phyloP scores from a whole-genome alignment of 2,113 vertebrate genomes.

The Ochotona curzoniae region DNA sequence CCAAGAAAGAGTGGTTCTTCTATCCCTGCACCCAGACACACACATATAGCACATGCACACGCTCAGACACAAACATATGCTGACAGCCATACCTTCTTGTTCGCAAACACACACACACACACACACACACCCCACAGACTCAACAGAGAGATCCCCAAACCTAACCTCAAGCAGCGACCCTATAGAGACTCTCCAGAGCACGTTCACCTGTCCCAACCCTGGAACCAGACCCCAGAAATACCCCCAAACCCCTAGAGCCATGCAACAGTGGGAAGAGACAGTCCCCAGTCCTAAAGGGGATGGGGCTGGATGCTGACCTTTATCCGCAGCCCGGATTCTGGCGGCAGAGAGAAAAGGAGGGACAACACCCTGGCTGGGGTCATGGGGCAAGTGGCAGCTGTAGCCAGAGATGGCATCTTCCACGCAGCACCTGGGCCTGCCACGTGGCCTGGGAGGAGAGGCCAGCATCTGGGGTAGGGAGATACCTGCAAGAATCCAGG shows the following conservation, averaged over 20 bases:
- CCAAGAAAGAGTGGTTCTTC: conserved; percentile 38
- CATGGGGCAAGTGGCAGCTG: background rate
- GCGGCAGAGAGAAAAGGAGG: background rate
- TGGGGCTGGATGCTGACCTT: background rate
- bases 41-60: background rate
- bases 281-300: background rate
- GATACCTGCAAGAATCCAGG: background rate
- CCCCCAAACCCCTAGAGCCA: too few relatives aligned
- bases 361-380: background rate
- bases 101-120: background rate
- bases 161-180: background rate
- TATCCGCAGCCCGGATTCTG: background rate
- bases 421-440: background rate
- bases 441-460: background rate
- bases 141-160: background rate
- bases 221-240: background rate
- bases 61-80: background rate
- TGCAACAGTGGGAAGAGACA: too few relatives aligned
- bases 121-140: background rate
- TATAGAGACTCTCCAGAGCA: background rate
- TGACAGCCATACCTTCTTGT: too few relatives aligned
- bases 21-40: background rate
- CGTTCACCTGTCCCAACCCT: background rate
- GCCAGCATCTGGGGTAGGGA: background rate
- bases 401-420: background rate